A percentile compares a stretch with the other conserved stretches of the same genome.
phyloP scores from a whole-genome alignment of 2,888 invertebrate genomes.

The Rotaria macrura region DNA sequence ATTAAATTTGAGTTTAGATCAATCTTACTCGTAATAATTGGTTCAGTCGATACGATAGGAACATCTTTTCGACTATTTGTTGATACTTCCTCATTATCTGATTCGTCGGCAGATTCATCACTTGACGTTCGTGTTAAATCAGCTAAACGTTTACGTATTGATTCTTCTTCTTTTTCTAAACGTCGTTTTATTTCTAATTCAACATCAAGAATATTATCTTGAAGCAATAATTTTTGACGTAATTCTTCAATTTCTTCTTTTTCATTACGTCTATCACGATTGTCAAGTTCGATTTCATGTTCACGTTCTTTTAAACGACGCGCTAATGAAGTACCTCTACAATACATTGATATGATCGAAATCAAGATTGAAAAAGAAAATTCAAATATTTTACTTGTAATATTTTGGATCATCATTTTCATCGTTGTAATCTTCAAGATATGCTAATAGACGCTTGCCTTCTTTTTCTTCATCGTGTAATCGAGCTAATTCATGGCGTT shows the following conservation, averaged over 20 bases:
- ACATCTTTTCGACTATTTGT: neutral
- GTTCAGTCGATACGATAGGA: neutral
- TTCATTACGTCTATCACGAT: slow-evolving; percentile 71
- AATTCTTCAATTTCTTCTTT: slow-evolving; percentile 75
- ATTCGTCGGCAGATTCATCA: neutral
- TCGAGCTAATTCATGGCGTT: slow-evolving; percentile 72
- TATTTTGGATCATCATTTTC: slow-evolving; percentile 92
- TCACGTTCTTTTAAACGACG: slow-evolving; percentile 80
- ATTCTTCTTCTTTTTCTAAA: slow-evolving; percentile 26
- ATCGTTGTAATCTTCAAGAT: slow-evolving; percentile 96
- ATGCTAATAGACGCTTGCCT: slow-evolving; percentile 84
- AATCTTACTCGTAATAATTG: neutral
- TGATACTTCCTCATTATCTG: neutral
- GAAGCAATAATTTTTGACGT: slow-evolving; percentile 58
- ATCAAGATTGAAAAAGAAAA: neutral
- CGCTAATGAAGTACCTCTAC: slow-evolving; percentile 73
- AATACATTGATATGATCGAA: too few relatives aligned
- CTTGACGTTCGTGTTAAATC: neutral
- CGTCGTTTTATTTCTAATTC: slow-evolving; percentile 48
- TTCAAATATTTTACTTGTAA: slow-evolving; percentile 59
- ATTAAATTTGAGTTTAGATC: neutral
- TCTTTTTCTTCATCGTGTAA: slow-evolving; percentile 71
- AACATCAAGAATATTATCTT: slow-evolving; percentile 53
- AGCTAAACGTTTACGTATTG: neutral
- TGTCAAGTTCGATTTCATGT: slow-evolving; percentile 81